Conservation (phyloP, 2,888 invertebrate species). For the Poecilobothrus nobilitatus region DNA sequence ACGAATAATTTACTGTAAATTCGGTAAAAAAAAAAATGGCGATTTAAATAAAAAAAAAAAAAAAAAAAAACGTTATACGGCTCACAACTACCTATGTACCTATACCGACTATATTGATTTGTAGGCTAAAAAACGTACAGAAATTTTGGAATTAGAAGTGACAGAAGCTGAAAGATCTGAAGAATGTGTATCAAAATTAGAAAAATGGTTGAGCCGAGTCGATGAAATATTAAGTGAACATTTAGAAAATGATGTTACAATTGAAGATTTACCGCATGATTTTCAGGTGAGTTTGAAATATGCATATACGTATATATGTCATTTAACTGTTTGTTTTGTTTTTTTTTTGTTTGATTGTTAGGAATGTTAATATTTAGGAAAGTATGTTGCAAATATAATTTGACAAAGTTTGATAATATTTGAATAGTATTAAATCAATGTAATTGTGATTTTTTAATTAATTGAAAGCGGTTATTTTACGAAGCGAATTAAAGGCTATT, state of each 20-base stretch:
- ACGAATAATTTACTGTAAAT: too few species aligned
- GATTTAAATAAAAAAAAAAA: neutral
- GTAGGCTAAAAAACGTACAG: conserved; percentile 40
- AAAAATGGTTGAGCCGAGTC: conserved; percentile 61
- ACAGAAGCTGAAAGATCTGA: conserved; percentile 70
- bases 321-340: neutral
- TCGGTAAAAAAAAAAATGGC: too few species aligned
- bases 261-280: conserved; percentile 71
- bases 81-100: too few species aligned
- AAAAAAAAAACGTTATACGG: neutral
- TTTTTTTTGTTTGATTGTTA: neutral
- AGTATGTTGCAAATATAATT: too few species aligned
- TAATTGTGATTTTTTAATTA: too few species aligned
- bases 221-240: conserved; percentile 61
- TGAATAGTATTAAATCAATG: too few species aligned
- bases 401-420: too few species aligned
- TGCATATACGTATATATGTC: too few species aligned
- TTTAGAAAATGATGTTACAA: conserved; percentile 66
- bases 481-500: too few species aligned
- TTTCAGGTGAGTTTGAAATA: conserved; percentile 53
- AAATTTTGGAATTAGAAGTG: conserved; percentile 59
- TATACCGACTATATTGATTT: too few species aligned
- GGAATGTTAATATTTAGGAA: neutral
- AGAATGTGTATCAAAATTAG: conserved; percentile 61
- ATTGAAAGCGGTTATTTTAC: too few species aligned